Conservation (phyloP, 53 echinoderm and acorn worm species). For the Echinometra lucunter region DNA sequence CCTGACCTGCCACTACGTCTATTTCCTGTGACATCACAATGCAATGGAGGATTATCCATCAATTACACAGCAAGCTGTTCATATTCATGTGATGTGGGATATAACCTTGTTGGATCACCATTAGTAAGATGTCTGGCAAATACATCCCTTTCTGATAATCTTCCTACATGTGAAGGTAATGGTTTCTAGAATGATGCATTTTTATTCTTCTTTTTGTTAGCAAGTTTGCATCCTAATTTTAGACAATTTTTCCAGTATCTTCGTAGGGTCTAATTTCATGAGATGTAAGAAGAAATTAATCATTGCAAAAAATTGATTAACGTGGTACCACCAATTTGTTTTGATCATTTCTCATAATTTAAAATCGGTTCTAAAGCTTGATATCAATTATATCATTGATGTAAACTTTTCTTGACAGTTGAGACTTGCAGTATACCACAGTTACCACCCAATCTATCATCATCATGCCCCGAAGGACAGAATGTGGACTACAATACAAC, state of each 20-base stretch:
- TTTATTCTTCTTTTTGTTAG: too few relatives aligned
- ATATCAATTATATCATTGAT: too few relatives aligned
- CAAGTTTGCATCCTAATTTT: too few relatives aligned
- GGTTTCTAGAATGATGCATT: too few relatives aligned
- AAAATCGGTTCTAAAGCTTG: too few relatives aligned
- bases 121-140: constrained; percentile 20
- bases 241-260: too few relatives aligned
- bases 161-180: constrained; percentile 13
- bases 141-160: background rate
- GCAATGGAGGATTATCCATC: background rate
- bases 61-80: constrained; percentile 30
- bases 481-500: background rate
- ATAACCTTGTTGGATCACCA: background rate
- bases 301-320: too few relatives aligned
- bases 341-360: too few relatives aligned
- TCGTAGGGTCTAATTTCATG: too few relatives aligned
- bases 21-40: background rate
- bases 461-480: background rate
- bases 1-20: background rate
- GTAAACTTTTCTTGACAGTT: background rate
- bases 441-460: background rate
- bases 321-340: too few relatives aligned
- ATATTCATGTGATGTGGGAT: constrained; percentile 31
- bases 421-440: background rate
- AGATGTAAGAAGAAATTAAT: too few relatives aligned